Base-by-base conservation (phyloP, 2,113 vertebrate species). In the Sylvilagus bachmani region DNA sequence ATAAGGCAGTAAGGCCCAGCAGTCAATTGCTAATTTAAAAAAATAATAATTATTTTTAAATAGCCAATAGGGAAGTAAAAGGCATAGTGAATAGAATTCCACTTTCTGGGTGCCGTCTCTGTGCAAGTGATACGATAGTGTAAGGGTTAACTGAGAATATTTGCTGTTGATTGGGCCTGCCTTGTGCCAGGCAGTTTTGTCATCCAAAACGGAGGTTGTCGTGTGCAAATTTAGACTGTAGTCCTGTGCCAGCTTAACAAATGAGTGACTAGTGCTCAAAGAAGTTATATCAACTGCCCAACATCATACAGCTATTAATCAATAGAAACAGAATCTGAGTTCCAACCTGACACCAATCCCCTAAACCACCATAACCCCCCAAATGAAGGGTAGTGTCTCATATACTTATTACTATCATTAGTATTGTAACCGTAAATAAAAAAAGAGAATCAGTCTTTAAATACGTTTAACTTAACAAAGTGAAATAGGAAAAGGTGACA, bases 311-410 rank as follows among this genome's bases (percentile, higher is more conserved):
- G 24, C 29, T 73, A 38, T 89, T 33, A 92, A 64, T 25, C n/a
- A 90, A 12, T 5, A 91, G 81, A 73, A 80, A 71, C 8, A 55
- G 79, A 94, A 77, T 77, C 53, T 86, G 80, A 67, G 21, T 81
- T 90, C n/a, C 62, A 1, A 84, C 77, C 31, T 14, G 51, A 95
- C 2, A 81, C 38, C 21, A 36, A 24, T 80, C 22, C 55, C 53
- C 51, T 49, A 24, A 58, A 67, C 14, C 27, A 77, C 81, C n/a
- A 9, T 84, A 67, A 53, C 66, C 25, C 7, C 4, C 51, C 17
- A 24, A 83, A n/a, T 64, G 69, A 79, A 69, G 3, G 22, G 58
- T 38, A 10, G 29, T 38, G 29, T 53, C 1, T 92, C 77, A 31
- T 53, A 58, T 44, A 77, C 13, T 92, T 70, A 82, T 7, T 24